These are phyloP conservation scores for Caenorhabditis uteleia DNA, from an alignment of 2,888 invertebrate species.

Conservation along the genomic window DNA sequence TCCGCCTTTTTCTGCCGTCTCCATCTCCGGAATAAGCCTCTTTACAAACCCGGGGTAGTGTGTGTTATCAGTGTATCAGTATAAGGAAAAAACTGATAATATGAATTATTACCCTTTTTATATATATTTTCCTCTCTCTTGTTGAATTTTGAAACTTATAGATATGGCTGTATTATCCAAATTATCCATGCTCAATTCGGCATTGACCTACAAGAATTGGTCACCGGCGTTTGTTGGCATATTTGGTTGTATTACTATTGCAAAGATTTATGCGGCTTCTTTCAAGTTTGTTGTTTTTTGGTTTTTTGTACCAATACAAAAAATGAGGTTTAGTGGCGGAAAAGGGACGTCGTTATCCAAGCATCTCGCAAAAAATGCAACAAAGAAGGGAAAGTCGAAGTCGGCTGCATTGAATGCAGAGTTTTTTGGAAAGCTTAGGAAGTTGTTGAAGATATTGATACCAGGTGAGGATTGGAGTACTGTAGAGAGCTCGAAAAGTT, in stretches of 20 bases:
- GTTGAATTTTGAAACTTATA: no score
- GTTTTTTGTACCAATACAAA: neutral
- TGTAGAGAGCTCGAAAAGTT: no score
- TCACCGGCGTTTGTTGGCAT: slow-evolving; percentile 47
- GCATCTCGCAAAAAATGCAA: slow-evolving; percentile 5
- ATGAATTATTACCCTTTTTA: no score
- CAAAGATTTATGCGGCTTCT: slow-evolving; percentile 21
- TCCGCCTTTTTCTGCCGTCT: no score
- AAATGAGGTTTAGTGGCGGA: no score
- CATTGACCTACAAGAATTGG: slow-evolving; percentile 40
- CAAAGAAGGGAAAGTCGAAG: slow-evolving; percentile 26
- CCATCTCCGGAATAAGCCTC: no score
- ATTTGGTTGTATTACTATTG: slow-evolving; percentile 34
- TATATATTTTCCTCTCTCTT: no score
- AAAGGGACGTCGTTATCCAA: slow-evolving; percentile 6
- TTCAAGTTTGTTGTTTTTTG: slow-evolving; percentile 1
- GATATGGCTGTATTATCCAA: slow-evolving; percentile 47
- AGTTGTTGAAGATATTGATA: slow-evolving; percentile 24
- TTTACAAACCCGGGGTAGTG: no score
- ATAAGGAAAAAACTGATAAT: no score
- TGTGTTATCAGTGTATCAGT: no score
- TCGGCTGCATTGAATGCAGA: slow-evolving; percentile 24
- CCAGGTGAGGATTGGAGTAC: slow-evolving; percentile 8
- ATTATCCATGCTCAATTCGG: slow-evolving; percentile 33
- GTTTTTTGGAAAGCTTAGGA: slow-evolving; percentile 25